phyloP scores from a whole-genome alignment of 2,113 vertebrate species.

The Charadrius vociferus region DNA sequence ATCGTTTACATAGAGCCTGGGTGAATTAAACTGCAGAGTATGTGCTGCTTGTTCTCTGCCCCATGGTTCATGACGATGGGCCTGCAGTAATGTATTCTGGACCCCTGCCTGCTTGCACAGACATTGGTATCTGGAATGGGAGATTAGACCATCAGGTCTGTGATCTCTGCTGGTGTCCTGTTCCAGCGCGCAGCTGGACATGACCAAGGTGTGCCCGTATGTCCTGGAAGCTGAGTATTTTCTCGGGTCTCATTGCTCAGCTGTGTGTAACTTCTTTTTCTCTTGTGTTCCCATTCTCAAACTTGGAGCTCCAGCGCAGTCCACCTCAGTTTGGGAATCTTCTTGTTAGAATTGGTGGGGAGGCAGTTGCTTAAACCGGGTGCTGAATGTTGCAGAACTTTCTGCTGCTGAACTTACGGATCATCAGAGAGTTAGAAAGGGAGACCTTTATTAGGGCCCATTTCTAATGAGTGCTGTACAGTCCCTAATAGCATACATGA shows the following conservation, averaged over 20 bases:
- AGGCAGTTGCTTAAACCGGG: neutral
- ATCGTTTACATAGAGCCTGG: neutral
- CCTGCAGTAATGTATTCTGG: fast-evolving
- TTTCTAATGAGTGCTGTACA: neutral
- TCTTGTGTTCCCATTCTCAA: neutral
- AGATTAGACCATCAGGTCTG: neutral
- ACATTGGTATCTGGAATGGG: neutral
- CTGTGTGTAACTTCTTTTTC: neutral
- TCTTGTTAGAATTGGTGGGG: neutral
- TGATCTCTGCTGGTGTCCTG: neutral
- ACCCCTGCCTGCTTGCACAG: neutral
- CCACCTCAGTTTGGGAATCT: neutral
- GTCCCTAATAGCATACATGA: neutral
- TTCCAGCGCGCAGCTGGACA: fast-evolving
- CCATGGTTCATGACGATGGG: fast-evolving
- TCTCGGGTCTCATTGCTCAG: neutral
- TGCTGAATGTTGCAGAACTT: neutral
- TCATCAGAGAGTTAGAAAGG: neutral
- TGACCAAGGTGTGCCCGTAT: neutral
- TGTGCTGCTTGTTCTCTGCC: neutral
- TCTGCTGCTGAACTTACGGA: neutral
- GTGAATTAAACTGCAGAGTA: neutral
- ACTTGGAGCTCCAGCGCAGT: neutral
- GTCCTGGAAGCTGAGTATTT: neutral
- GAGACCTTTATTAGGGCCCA: neutral